Evolutionary conservation across 2,888 invertebrate species (phyloP).

Genomic region (Phrixothrix hirtus): DNA sequence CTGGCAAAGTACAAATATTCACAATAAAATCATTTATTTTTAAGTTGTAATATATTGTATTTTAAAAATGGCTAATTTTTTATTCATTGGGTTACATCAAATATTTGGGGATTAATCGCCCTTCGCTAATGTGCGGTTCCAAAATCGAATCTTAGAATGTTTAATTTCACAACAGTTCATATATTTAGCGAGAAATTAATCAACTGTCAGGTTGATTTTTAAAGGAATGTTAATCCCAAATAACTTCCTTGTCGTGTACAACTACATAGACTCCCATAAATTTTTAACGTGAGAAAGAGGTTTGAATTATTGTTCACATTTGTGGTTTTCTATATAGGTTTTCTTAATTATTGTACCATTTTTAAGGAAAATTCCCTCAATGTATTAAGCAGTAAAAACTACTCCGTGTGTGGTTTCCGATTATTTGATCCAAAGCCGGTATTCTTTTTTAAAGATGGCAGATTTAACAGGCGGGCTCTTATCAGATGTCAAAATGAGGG

Average conservation of each 20-base stretch:
- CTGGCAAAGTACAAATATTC: too few relatives aligned
- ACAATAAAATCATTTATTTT: too few relatives aligned
- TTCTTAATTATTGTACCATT: neutral
- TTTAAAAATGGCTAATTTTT: neutral
- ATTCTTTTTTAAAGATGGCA: slow-evolving; percentile 30
- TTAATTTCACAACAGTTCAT: slow-evolving; percentile 55
- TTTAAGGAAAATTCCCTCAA: slow-evolving; percentile 15
- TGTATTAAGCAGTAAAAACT: slow-evolving; percentile 42
- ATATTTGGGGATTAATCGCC: neutral
- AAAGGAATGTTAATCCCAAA: slow-evolving; percentile 52
- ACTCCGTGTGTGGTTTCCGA: slow-evolving; percentile 53
- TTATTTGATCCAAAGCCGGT: slow-evolving; percentile 51
- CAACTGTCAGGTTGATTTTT: slow-evolving; percentile 50
- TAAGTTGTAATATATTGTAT: too few relatives aligned
- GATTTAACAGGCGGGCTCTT: slow-evolving; percentile 33
- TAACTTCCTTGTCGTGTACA: slow-evolving; percentile 45
- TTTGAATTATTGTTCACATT: slow-evolving; percentile 5
- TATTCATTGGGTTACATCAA: neutral
- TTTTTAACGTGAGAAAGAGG: neutral
- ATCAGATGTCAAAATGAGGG: slow-evolving; percentile 35
- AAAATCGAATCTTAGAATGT: slow-evolving; percentile 48
- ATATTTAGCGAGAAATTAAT: slow-evolving; percentile 57
- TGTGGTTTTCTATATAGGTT: slow-evolving; percentile 2
- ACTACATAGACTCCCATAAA: neutral
- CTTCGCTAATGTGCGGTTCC: neutral